A percentile compares a stretch with the other conserved stretches of the same genome.
Conservation (phyloP, 2,797 vertebrate species). For the Micrastur ruficollis region DNA sequence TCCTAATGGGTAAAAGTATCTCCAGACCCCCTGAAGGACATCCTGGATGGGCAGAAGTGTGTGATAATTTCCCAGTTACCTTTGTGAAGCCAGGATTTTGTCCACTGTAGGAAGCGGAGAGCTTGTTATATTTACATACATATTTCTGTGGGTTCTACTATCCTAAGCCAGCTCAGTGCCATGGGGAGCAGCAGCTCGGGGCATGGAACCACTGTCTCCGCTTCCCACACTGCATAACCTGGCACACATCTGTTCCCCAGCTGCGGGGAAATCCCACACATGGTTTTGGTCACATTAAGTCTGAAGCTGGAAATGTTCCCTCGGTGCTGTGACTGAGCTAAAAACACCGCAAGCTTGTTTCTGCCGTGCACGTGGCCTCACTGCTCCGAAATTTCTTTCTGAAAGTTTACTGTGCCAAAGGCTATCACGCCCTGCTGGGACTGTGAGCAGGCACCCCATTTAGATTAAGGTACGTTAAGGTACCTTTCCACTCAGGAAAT, state of each 20-base stretch:
- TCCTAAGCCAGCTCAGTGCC: background rate
- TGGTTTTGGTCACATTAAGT: background rate
- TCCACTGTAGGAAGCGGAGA: background rate
- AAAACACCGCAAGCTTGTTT: background rate
- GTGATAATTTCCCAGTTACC: background rate
- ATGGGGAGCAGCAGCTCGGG: rapidly evolving
- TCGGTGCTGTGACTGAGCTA: background rate
- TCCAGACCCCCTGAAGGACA: background rate
- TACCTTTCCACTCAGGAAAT: background rate
- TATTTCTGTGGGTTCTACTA: background rate
- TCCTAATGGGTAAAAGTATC: background rate
- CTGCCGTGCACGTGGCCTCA: background rate
- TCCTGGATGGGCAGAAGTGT: background rate
- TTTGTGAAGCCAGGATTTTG: background rate
- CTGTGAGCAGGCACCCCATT: background rate
- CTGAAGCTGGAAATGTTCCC: background rate
- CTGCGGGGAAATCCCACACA: background rate
- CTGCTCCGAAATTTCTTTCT: background rate
- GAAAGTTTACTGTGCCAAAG: background rate
- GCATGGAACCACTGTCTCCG: background rate
- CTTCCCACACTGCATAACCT: background rate
- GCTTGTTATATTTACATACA: background rate
- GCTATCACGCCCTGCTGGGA: background rate
- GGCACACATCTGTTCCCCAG: background rate
- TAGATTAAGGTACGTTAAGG: background rate